Base-by-base conservation (phyloP, 2,888 invertebrate species). In the Rambutsinella grinnellia region DNA sequence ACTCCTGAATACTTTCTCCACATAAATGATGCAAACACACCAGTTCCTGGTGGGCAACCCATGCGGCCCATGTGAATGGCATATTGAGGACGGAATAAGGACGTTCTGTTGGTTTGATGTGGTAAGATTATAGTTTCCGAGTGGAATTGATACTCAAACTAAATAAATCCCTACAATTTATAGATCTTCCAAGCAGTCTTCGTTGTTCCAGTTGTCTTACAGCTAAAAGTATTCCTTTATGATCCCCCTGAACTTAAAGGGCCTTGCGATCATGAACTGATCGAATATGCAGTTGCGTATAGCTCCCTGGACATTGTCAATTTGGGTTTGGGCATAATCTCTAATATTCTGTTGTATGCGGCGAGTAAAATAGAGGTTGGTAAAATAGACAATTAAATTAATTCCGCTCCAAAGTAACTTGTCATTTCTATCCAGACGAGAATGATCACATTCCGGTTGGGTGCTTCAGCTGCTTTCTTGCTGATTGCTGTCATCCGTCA, bases 51-150 rank as follows among this genome's bases (percentile, higher is more conserved):
- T 66, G n/a, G 54, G 66, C 2, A 74, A 74, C 24, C 74, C 74
- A 10, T 74, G 74, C 21, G 66, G 66, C 24, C 66, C 74, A 0
- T 74, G 74, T 49, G 66, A 74, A 47, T 74, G 66, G 66, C 74
- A 74, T 26, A 74, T 74, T 27, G 26, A 36, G n/a, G 15, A 19
- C 13, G 66, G 24, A 13, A 28, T 61, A 2, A 36, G 60, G 24
- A 51, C 47, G 2, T 61, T 67, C 19, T 60, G 66, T 27, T 67
- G 66, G 54, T 74, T 74, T 67, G 74, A 74, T 61, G 24, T 74
- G 19, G 74, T 74, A 61, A 6, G 63, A n/a, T n/a, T n/a, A n/a
- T n/a, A n/a, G n/a, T n/a, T n/a, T n/a, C n/a, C n/a, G n/a, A n/a
- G n/a, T n/a, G n/a, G n/a, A n/a, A n/a, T n/a, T n/a, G n/a, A n/a